Conservation (phyloP, 2,888 invertebrate genomes). For the Tenthredo amoena region DNA sequence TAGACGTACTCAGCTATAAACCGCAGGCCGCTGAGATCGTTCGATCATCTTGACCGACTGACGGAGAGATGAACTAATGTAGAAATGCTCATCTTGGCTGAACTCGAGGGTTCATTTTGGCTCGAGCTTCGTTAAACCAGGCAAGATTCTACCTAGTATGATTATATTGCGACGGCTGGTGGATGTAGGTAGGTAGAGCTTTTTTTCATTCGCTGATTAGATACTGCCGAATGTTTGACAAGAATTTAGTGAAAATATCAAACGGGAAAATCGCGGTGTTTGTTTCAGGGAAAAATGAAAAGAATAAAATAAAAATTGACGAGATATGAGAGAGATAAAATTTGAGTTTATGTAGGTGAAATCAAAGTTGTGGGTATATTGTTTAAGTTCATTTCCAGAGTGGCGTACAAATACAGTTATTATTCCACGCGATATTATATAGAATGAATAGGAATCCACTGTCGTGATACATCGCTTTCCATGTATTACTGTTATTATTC, state of each 20-base stretch:
- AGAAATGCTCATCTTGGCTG: conserved; percentile 19
- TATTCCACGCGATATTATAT: not conserved
- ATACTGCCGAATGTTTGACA: not conserved
- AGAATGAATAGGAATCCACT: not conserved
- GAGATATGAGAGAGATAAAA: not conserved
- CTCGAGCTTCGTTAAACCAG: not conserved
- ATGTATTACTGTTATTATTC: not conserved
- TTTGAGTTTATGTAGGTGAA: not conserved
- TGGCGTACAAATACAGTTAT: not conserved
- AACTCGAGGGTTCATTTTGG: conserved; percentile 16
- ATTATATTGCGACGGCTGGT: no score
- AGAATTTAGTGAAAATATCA: not conserved
- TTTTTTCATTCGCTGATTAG: not conserved
- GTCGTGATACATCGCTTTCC: not conserved
- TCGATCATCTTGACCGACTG: conserved; percentile 7
- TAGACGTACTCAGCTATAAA: conserved; percentile 5
- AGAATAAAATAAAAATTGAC: not conserved
- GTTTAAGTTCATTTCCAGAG: not conserved
- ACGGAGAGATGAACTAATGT: not conserved
- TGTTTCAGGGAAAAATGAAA: not conserved
- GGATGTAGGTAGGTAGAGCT: not conserved
- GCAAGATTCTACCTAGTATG: not conserved
- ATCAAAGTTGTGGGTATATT: not conserved
- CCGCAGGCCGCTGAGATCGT: not conserved
- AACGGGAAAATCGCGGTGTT: not conserved